Evolutionary conservation across 35 echinoderm and acorn worm genomes (phyloP).

Genomic region (Ptychodera flava): DNA sequence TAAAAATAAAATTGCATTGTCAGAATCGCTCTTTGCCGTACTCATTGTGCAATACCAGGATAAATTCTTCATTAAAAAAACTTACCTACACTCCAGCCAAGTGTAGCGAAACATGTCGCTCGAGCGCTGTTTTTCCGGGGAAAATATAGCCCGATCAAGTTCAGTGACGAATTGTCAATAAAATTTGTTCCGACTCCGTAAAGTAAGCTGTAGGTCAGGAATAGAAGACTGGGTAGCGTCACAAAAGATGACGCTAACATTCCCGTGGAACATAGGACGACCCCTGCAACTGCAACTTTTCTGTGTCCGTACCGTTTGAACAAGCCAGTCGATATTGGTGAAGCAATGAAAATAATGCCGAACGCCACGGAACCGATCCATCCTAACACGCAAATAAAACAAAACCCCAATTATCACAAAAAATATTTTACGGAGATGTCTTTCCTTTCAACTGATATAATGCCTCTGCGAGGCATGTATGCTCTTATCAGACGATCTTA

Average conservation of each 20-base stretch:
- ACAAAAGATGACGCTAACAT: slow-evolving; percentile 67
- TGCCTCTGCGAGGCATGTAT: too few relatives aligned
- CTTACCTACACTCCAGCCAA: slow-evolving; percentile 95
- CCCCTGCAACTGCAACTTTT: slow-evolving; percentile 55
- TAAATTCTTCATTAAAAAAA: background rate
- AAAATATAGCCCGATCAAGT: slow-evolving; percentile 80
- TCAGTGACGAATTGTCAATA: slow-evolving; percentile 82
- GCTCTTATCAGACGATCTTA: too few relatives aligned
- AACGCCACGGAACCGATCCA: slow-evolving; percentile 93
- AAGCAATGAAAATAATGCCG: slow-evolving; percentile 84
- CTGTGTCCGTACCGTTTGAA: slow-evolving; percentile 94
- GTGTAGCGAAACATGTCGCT: slow-evolving; percentile 90
- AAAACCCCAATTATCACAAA: too few relatives aligned
- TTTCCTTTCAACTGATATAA: too few relatives aligned
- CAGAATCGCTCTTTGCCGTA: background rate
- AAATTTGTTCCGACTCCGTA: slow-evolving; percentile 85
- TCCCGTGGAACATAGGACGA: slow-evolving; percentile 58
- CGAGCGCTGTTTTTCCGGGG: slow-evolving; percentile 93
- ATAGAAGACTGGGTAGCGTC: slow-evolving; percentile 54
- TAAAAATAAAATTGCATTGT: background rate
- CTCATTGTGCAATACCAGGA: background rate
- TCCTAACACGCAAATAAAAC: slow-evolving; percentile 43
- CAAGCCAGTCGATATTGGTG: slow-evolving; percentile 85
- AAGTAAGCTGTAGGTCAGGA: slow-evolving; percentile 86
- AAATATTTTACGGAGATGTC: too few relatives aligned